A percentile compares a stretch with the other conserved stretches of the same genome.
Conservation (phyloP, 2,888 invertebrate species). For the Leucophora obtusa region DNA sequence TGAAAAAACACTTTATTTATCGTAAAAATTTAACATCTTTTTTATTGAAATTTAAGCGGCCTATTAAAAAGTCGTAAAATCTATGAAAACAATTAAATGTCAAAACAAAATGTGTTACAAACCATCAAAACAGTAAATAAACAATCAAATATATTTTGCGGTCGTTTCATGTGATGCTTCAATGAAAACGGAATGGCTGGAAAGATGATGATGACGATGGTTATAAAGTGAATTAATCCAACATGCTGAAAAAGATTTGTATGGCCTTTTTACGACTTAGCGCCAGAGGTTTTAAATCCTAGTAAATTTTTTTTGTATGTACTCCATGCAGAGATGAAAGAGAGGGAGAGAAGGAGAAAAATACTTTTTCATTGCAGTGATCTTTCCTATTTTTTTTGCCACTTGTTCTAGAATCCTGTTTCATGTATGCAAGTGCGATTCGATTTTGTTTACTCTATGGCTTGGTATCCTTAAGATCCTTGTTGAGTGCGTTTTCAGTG, state of each 20-base stretch:
- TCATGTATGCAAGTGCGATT: neutral
- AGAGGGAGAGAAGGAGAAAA: neutral
- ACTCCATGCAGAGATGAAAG: neutral
- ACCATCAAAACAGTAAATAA: slow-evolving; percentile 67
- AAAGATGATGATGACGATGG: slow-evolving; percentile 30
- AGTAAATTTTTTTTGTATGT: neutral
- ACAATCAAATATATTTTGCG: slow-evolving; percentile 70
- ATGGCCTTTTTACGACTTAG: slow-evolving; percentile 78
- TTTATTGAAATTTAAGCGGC: slow-evolving; percentile 56
- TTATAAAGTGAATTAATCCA: slow-evolving; percentile 39
- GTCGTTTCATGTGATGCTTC: slow-evolving; percentile 66
- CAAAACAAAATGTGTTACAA: slow-evolving; percentile 71
- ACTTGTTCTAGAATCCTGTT: neutral
- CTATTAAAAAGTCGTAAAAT: slow-evolving; percentile 73
- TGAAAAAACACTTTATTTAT: slow-evolving; percentile 71
- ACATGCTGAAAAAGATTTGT: slow-evolving; percentile 67
- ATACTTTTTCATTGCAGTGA: slow-evolving; percentile 5
- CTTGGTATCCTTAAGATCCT: slow-evolving; percentile 31
- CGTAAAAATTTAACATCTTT: slow-evolving; percentile 74
- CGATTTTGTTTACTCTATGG: slow-evolving; percentile 47
- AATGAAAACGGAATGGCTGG: too few relatives aligned
- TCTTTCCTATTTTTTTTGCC: slow-evolving; percentile 14
- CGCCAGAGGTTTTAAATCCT: slow-evolving; percentile 70
- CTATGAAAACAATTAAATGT: slow-evolving; percentile 69
- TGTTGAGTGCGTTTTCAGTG: slow-evolving; percentile 46